Conservation (phyloP, 2,113 vertebrate genomes). For the Gobiocypris rarus region DNA sequence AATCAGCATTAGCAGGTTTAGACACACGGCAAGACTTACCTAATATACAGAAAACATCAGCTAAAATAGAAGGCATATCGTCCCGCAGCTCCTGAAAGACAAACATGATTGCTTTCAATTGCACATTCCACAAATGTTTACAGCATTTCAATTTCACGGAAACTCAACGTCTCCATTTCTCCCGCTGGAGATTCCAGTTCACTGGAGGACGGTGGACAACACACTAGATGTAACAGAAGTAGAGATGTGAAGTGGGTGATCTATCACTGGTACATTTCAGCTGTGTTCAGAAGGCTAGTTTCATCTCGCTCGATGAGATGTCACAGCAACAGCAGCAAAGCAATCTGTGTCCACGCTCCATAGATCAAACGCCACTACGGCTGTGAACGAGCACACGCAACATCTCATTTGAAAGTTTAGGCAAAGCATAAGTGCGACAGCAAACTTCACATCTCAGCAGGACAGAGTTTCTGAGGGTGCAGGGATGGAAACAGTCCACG, state of each 20-base stretch:
- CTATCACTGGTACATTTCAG: conserved; percentile 46
- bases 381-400: not conserved
- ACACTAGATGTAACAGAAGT: not conserved
- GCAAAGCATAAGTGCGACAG: not conserved
- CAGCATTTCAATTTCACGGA: not conserved
- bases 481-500: not conserved
- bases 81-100: conserved; percentile 87
- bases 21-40: conserved; percentile 70
- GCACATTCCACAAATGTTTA: not conserved
- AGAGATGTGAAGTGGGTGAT: conserved; percentile 32
- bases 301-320: conserved; percentile 53
- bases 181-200: not conserved
- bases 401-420: conserved; percentile 18
- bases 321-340: conserved; percentile 33
- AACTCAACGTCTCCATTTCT: not conserved
- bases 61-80: conserved; percentile 96
- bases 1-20: not conserved
- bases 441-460: conserved; percentile 2
- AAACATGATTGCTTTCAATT: conserved; percentile 36
- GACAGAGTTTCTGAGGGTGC: not conserved
- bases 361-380: conserved; percentile 27
- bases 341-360: conserved; percentile 26
- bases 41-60: conserved; percentile 97
- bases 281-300: conserved; percentile 44
- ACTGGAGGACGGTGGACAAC: conserved; percentile 17